A percentile compares a stretch with the other conserved stretches of the same genome.
Conservation (phyloP, 2,888 invertebrate genomes). For the Tachina fera region DNA sequence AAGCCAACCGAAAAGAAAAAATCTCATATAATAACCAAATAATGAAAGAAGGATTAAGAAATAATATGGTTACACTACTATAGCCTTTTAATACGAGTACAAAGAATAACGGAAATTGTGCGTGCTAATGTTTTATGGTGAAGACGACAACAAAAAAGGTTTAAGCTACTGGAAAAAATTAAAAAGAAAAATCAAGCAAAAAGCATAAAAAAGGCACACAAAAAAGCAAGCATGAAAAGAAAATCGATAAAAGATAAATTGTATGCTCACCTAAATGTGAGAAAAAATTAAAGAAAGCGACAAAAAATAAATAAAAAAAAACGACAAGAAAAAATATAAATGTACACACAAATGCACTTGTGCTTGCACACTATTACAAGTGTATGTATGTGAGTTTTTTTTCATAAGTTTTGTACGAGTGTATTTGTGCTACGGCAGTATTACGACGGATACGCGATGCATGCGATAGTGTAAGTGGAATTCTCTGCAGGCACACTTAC, state of each 20-base stretch:
- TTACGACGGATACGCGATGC: conserved; percentile 10
- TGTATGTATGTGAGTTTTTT: conserved; percentile 25
- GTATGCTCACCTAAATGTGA: conserved; percentile 67
- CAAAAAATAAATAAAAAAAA: conserved; percentile 23
- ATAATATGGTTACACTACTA: conserved; percentile 43
- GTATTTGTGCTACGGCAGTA: conserved; percentile 14
- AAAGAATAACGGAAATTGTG: conserved; percentile 66
- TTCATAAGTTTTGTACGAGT: conserved; percentile 18
- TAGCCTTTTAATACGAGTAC: conserved; percentile 47
- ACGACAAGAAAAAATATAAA: conserved; percentile 46
- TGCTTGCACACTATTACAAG: conserved; percentile 27
- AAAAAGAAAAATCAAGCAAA: conserved; percentile 41
- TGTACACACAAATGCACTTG: conserved; percentile 32
- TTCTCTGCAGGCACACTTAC: neutral
- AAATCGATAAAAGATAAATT: conserved; percentile 70
- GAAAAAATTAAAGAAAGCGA: conserved; percentile 54
- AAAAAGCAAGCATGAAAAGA: conserved; percentile 45
- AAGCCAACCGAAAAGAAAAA: conserved; percentile 42
- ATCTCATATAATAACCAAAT: conserved; percentile 32
- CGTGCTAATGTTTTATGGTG: conserved; percentile 69
- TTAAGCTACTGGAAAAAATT: conserved; percentile 45
- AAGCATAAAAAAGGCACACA: conserved; percentile 34
- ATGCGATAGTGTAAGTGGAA: neutral
- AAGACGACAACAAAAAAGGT: conserved; percentile 35
- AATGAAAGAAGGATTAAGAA: conserved; percentile 68